phyloP scores from a whole-genome alignment of 2,888 invertebrate genomes.

The Congeria kusceri region DNA sequence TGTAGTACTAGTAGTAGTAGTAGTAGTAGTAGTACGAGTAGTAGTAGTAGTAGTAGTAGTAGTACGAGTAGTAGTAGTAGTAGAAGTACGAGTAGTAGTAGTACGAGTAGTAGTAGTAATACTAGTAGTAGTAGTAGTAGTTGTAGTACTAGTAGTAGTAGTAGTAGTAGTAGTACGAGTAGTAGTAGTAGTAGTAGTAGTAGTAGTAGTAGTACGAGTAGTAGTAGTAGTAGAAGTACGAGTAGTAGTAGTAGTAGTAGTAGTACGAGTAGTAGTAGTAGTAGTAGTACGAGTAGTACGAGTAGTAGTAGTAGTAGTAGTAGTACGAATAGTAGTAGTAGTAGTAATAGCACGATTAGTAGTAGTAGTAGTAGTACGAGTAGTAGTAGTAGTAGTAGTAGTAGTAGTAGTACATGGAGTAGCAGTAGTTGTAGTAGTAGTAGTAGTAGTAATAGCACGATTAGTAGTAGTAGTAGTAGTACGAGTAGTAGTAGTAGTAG shows the following conservation, averaged over 20 bases:
- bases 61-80: too few relatives aligned
- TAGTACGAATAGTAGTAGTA: conserved; percentile 33
- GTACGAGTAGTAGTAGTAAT: conserved; percentile 16
- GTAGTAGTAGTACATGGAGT: conserved; percentile 2
- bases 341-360: conserved; percentile 33
- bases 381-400: conserved; percentile 33
- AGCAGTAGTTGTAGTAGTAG: conserved; percentile 15
- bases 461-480: conserved; percentile 31
- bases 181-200: conserved; percentile 23
- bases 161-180: conserved; percentile 30
- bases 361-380: conserved; percentile 35
- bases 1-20: conserved; percentile 38
- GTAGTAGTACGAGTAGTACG: too few relatives aligned
- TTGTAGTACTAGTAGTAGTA: too few relatives aligned
- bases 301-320: conserved; percentile 15
- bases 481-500: conserved; percentile 25
- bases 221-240: conserved; percentile 26
- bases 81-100: too few relatives aligned
- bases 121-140: too few relatives aligned
- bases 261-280: conserved; percentile 8
- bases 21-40: conserved; percentile 33
- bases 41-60: conserved; percentile 2
- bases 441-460: conserved; percentile 33
- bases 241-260: conserved; percentile 26
- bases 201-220: conserved; percentile 28